These are phyloP conservation scores for Agriopis leucophaearia DNA, from an alignment of 2,888 invertebrate species.

Conservation along the genomic window DNA sequence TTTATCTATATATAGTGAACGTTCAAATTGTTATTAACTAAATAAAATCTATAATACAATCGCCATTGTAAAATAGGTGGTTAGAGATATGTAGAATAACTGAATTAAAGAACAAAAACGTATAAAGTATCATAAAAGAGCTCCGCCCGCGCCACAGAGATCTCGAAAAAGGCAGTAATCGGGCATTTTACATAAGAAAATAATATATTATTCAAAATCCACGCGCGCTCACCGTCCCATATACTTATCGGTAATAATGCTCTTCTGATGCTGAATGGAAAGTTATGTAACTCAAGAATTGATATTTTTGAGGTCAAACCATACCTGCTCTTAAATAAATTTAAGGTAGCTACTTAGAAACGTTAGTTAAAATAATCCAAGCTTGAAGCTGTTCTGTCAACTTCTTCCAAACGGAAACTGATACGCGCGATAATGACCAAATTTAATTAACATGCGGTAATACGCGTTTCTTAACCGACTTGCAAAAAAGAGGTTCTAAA, in stretches of 20 bases:
- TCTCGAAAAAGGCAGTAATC: slow-evolving; percentile 83
- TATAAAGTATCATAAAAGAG: slow-evolving; percentile 82
- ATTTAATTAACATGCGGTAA: too few relatives aligned
- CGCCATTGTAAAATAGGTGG: neutral
- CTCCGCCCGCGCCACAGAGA: slow-evolving; percentile 75
- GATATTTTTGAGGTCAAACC: slow-evolving; percentile 7
- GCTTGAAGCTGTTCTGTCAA: too few relatives aligned
- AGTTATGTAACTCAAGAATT: slow-evolving; percentile 40
- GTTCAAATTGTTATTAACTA: too few relatives aligned
- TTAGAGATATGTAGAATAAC: slow-evolving; percentile 59
- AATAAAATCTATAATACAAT: neutral
- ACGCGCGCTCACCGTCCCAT: slow-evolving; percentile 76
- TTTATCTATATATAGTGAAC: too few relatives aligned
- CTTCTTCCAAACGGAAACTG: too few relatives aligned
- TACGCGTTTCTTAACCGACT: too few relatives aligned
- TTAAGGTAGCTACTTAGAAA: too few relatives aligned
- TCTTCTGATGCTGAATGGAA: slow-evolving; percentile 53
- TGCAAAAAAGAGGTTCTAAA: too few relatives aligned
- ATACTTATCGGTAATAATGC: slow-evolving; percentile 84
- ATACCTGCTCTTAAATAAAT: too few relatives aligned
- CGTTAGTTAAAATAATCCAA: too few relatives aligned
- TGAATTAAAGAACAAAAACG: slow-evolving; percentile 78
- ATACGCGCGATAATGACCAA: too few relatives aligned
- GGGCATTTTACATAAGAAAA: slow-evolving; percentile 86
- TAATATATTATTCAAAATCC: slow-evolving; percentile 86